Evolutionary conservation across 2,888 invertebrate species (phyloP), one percentile per base, ranked within the genome.

Genomic region (Hirtodrosophila duncani): DNA sequence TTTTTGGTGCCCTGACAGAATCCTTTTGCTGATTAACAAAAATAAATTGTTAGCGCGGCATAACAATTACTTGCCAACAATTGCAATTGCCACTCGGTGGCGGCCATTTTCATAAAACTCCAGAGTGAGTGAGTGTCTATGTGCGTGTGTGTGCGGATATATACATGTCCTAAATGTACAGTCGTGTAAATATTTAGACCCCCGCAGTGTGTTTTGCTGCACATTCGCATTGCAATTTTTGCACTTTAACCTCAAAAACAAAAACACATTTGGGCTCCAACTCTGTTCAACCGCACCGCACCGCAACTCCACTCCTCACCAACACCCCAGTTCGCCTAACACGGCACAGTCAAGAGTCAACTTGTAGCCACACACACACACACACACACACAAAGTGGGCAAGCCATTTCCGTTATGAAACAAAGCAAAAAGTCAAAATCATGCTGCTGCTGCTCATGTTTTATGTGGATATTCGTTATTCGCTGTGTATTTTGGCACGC

Each of bases 381-480:
- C 23, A 16, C 30, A 18, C 51, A 36, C 2, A 18, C 31, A 48
- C 10, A n/a, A 20, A 18, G 4, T 4, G 1, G 4, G 51, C 0
- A 6, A 7, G 3, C 2, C n/a, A n/a, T n/a, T n/a, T n/a, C n/a
- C 14, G 7, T 18, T 39, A 14, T 11, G n/a, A 10, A 30, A 56
- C 43, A 11, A 42, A 53, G 57, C 55, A 65, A 52, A 74, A 57
- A 79, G 63, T 66, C 77, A 62, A 70, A 72, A 81, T 72, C 75
- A 80, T 67, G 67, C 55, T 45, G 37, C 55, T 45, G 37, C 45
- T 58, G 81, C 67, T 81, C 77, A 81, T 72, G 80, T 70, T 72
- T 82, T 80, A 77, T 82, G 69, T 64, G 68, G 45, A 63, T 77
- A 65, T 75, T 81, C 78, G 77, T 59, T 82, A 62, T 67, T 31